Percentiles rank a stretch among this genome's conserved stretches.
These are phyloP conservation scores for Bombus haemorrhoidalis DNA, from an alignment of 1,140 invertebrate species.

Conservation along the genomic window DNA sequence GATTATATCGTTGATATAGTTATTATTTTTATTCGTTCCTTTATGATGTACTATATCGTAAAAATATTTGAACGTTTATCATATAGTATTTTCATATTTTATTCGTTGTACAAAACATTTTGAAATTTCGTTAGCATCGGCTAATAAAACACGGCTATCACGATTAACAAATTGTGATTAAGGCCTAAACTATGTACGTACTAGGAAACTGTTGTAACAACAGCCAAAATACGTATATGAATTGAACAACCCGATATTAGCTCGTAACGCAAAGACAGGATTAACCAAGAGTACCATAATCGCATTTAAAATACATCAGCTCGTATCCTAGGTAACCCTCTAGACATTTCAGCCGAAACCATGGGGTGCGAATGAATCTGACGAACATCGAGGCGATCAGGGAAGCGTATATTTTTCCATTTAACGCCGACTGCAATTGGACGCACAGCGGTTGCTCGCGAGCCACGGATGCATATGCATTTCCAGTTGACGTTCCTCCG, in stretches of 20 bases:
- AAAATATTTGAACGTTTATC: not conserved
- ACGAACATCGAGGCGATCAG: constrained; percentile 1
- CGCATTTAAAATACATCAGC: not conserved
- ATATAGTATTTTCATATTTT: too few species aligned
- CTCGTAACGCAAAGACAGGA: not conserved
- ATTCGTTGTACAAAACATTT: too few species aligned
- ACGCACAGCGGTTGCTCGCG: not conserved
- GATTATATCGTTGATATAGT: not conserved
- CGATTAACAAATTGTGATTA: too few species aligned
- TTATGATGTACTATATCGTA: not conserved
- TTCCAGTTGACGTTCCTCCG: constrained; percentile 25
- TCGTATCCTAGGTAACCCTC: not conserved
- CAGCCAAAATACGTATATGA: not conserved
- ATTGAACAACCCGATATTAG: not conserved
- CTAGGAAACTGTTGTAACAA: too few species aligned
- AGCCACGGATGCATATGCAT: constrained; percentile 40
- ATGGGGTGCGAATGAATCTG: not conserved
- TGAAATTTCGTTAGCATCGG: too few species aligned
- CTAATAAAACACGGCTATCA: too few species aligned
- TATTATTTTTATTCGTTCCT: not conserved
- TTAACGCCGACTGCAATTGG: constrained; percentile 3
- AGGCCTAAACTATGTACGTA: too few species aligned
- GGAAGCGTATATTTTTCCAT: constrained; percentile 7
- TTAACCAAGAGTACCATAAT: not conserved
- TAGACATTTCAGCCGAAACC: not conserved